Evolutionary conservation across 1,140 invertebrate species (phyloP), one percentile per base, ranked within the genome.

Genomic region (Drosophila willistoni): DNA sequence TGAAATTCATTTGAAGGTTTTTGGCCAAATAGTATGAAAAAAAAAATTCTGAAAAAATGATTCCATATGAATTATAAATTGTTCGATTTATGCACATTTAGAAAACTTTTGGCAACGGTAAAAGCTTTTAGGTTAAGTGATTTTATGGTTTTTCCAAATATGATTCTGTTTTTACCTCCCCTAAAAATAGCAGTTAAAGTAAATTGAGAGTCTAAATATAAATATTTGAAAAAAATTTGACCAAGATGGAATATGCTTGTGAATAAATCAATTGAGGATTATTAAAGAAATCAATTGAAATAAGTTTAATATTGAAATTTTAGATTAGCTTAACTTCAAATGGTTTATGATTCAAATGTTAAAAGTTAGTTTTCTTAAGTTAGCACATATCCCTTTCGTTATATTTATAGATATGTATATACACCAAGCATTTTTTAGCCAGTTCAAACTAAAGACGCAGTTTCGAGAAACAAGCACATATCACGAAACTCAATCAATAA

Each of bases 51-150:
- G 9, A 59, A 72, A 89, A 83, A 80, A 80, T 83, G 71, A 82
- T 73, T 75, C 64, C 69, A 81, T 89, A 89, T 89, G 84, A 89
- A 89, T 89, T 84, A 89, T 89, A 89, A 89, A 89, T 89, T 82
- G 67, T 22, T 63, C 73, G 80, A 89, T 89, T 89, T 81, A 90
- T 87, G 83, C 66, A 64, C 76, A 67, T 64, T 71, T 82, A 65
- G 61, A 39, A 12, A 63, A 36, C 7, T 34, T 14, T 19, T 59
- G 41, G 41, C 41, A 12, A 63, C 34, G 63, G 47, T 72, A 64
- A 47, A 56, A 51, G 80, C 85, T 89, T 89, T 89, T 89, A 89
- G 63, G 19, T 59, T 89, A 89, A 89, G 84, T 89, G 84, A 79
- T 89, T 89, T 89, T 89, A 89, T 81, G 80, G 66, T 64, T 70